phyloP scores from a whole-genome alignment of 2,888 invertebrate species.

The Lysandra coridon region DNA sequence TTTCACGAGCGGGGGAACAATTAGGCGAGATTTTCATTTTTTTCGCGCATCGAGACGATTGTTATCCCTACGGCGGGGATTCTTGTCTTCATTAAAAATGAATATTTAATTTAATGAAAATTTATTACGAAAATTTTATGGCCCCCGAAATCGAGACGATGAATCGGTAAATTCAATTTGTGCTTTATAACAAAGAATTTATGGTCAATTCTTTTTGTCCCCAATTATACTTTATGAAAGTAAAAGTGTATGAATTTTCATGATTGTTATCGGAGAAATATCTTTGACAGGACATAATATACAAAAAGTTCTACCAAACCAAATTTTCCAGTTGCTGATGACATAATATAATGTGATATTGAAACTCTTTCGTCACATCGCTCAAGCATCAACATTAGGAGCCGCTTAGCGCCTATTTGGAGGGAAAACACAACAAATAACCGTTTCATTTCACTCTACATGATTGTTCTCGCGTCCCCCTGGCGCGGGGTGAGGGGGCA shows the following conservation, averaged over 20 bases:
- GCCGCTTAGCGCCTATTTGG: slow-evolving; percentile 54
- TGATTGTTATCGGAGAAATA: no score
- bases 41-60: slow-evolving; percentile 66
- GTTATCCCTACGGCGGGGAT: slow-evolving; percentile 71
- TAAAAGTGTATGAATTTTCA: no score
- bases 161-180: not conserved
- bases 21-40: slow-evolving; percentile 76
- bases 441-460: slow-evolving; percentile 81
- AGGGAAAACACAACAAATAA: slow-evolving; percentile 78
- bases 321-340: not conserved
- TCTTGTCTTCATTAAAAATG: slow-evolving; percentile 74
- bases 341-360: not conserved
- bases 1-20: slow-evolving; percentile 80
- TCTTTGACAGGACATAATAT: no score
- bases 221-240: no score
- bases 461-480: slow-evolving; percentile 75
- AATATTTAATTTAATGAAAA: slow-evolving; percentile 78
- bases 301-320: no score
- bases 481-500: slow-evolving; percentile 55
- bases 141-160: slow-evolving; percentile 47
- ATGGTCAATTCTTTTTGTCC: not conserved
- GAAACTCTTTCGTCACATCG: slow-evolving; percentile 39
- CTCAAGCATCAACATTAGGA: slow-evolving; percentile 56
- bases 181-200: not conserved
- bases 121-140: slow-evolving; percentile 61